Conservation (phyloP, 1,140 invertebrate species). For the Drosophila chauvacae region DNA sequence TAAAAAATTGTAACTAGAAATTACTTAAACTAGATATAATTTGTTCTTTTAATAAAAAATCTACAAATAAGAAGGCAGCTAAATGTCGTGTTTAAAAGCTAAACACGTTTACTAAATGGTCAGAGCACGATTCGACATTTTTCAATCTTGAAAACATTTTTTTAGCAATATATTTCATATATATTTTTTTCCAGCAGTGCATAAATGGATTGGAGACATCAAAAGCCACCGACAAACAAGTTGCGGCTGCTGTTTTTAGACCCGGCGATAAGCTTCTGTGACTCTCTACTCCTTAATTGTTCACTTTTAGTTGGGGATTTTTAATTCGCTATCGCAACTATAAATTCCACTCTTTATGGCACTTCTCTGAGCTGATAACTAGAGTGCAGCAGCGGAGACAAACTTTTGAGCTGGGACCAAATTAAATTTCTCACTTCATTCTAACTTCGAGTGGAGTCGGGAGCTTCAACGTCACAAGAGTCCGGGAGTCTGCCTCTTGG, state of each 20-base stretch:
- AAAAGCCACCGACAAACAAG: slow-evolving; percentile 35
- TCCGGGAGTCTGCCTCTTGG: slow-evolving; percentile 14
- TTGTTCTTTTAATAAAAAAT: too few species aligned
- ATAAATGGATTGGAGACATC: slow-evolving; percentile 27
- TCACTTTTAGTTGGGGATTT: slow-evolving; percentile 28
- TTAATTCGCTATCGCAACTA: slow-evolving; percentile 45
- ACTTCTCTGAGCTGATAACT: slow-evolving; percentile 38
- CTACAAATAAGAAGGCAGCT: not conserved
- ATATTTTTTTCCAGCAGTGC: slow-evolving; percentile 9
- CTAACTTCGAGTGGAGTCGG: slow-evolving; percentile 41
- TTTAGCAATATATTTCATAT: not conserved
- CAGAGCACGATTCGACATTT: not conserved
- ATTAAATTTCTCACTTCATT: slow-evolving; percentile 64
- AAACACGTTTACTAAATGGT: not conserved
- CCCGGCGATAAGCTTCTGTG: slow-evolving; percentile 29
- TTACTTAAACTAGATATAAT: not conserved
- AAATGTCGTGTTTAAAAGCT: not conserved
- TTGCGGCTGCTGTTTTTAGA: slow-evolving; percentile 24
- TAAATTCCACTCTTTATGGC: slow-evolving; percentile 56
- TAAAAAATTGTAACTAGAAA: not conserved
- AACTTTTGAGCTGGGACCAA: slow-evolving; percentile 39
- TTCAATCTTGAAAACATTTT: not conserved
- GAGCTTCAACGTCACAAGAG: slow-evolving; percentile 2
- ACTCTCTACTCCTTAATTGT: slow-evolving; percentile 30
- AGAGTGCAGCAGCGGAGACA: slow-evolving; percentile 30